A percentile compares a stretch with the other conserved stretches of the same genome.
Conservation (phyloP, 2,113 vertebrate genomes). For the Zosterops japonicus region DNA sequence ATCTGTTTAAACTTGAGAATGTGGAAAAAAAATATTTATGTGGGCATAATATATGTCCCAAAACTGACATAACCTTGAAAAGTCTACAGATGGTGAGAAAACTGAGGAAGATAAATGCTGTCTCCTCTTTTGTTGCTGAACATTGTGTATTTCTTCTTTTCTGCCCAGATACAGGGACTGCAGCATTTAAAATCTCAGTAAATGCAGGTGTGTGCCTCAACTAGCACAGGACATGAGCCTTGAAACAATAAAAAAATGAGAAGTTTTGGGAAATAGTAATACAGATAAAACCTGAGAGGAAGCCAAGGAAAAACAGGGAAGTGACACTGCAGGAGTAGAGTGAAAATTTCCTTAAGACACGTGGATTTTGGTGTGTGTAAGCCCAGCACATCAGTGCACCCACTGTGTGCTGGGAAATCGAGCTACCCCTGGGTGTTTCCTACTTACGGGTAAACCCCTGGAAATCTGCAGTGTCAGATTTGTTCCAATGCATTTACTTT, state of each 20-base stretch:
- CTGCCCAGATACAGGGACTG: too few relatives aligned
- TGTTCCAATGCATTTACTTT: neutral
- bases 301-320: neutral
- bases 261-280: neutral
- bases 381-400: fast-evolving
- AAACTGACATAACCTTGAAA: neutral
- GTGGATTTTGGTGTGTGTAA: neutral
- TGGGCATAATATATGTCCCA: neutral
- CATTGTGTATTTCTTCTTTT: neutral
- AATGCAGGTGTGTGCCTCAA: neutral
- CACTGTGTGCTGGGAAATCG: fast-evolving
- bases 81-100: neutral
- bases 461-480: neutral
- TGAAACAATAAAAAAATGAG: neutral
- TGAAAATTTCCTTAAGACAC: neutral
- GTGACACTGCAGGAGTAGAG: too few relatives aligned
- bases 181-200: neutral
- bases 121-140: neutral
- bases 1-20: neutral
- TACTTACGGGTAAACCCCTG: fast-evolving
- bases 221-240: fast-evolving
- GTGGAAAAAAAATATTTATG: neutral
- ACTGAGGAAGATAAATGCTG: neutral
- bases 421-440: neutral
- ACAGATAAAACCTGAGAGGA: neutral